Percentiles rank a stretch among this genome's conserved stretches.
phyloP scores from a whole-genome alignment of 2,113 vertebrate species.

The Bubo bubo region DNA sequence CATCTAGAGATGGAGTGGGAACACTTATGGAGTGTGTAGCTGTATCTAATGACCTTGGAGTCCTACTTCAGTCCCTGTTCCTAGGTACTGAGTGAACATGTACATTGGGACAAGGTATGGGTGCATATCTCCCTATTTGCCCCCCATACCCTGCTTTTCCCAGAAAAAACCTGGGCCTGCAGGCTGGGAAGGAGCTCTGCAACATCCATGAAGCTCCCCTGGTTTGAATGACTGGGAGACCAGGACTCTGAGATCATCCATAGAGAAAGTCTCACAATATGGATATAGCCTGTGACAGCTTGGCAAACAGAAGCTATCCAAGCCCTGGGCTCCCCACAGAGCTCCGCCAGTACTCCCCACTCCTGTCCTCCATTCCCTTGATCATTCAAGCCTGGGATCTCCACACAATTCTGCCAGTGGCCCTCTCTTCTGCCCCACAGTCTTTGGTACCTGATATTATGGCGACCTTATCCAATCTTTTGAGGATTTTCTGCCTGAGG shows the following conservation, averaged over 20 bases:
- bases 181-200: neutral
- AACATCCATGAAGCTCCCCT: neutral
- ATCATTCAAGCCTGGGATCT: neutral
- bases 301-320: neutral
- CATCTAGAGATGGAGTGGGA: neutral
- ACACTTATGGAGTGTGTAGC: neutral
- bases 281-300: neutral
- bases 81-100: neutral
- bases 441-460: constrained; percentile 32
- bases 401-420: neutral
- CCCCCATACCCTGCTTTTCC: neutral
- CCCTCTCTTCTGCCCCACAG: neutral
- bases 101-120: neutral
- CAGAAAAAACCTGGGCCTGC: neutral
- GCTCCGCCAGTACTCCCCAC: neutral
- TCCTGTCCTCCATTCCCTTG: neutral
- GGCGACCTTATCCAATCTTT: constrained; percentile 42
- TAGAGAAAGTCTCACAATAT: neutral
- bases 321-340: neutral
- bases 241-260: neutral
- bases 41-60: neutral
- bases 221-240: neutral
- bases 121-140: neutral
- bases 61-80: neutral
- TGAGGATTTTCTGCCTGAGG: constrained; percentile 33